A percentile compares a stretch with the other conserved stretches of the same genome.
Evolutionary conservation across 1,140 invertebrate species (phyloP).

Genomic region (Heliconius himera): DNA sequence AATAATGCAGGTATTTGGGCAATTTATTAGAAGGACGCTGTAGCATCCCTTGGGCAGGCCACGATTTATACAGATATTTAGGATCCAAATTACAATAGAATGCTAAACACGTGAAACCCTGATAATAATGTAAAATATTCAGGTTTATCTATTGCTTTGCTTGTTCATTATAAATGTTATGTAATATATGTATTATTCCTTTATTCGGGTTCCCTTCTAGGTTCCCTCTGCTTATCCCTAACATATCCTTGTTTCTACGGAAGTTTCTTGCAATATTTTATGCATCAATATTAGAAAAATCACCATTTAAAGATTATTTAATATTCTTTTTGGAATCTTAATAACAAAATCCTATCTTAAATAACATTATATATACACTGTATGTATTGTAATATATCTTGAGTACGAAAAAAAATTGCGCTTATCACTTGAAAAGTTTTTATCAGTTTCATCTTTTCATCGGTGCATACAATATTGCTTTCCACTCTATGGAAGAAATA

Average conservation of each 20-base stretch:
- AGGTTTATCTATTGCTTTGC: neutral
- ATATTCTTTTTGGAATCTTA: no score
- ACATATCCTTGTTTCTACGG: no score
- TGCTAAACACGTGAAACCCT: conserved; percentile 44
- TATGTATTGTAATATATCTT: neutral
- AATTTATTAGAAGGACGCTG: conserved; percentile 38
- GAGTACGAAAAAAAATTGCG: neutral
- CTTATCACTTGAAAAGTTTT: neutral
- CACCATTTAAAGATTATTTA: no score
- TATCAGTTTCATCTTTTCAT: neutral
- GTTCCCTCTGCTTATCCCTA: no score
- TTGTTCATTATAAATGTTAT: neutral
- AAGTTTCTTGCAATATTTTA: no score
- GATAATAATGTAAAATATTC: conserved; percentile 18
- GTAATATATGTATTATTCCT: no score
- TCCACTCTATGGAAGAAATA: neutral
- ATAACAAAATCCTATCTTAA: no score
- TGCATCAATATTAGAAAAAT: no score
- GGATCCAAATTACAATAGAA: conserved; percentile 45
- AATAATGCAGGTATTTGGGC: conserved; percentile 35
- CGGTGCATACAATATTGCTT: conserved; percentile 6
- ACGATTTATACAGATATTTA: conserved; percentile 42
- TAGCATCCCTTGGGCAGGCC: conserved; percentile 40
- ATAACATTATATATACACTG: neutral
- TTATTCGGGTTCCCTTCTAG: neutral